phyloP scores from a whole-genome alignment of 2,113 vertebrate genomes.

The Arizona elegans region DNA sequence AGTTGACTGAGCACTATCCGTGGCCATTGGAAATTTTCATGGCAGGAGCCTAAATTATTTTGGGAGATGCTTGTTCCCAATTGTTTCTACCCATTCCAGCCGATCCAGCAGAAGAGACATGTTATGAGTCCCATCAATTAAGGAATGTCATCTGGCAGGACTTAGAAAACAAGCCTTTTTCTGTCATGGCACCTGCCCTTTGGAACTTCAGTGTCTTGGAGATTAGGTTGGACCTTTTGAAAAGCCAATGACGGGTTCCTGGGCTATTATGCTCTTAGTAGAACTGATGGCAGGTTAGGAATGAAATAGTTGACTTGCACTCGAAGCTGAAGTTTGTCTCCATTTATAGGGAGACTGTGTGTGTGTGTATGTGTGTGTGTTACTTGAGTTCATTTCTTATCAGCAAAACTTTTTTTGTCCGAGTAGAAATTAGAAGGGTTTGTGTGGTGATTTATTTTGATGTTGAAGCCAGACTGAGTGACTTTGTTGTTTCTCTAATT shows the following conservation, averaged over 20 bases:
- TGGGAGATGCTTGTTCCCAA: neutral
- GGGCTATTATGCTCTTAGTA: neutral
- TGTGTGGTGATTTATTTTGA: neutral
- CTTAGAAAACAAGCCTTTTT: neutral
- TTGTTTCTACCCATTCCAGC: neutral
- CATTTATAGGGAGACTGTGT: neutral
- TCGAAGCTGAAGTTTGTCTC: neutral
- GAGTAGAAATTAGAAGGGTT: neutral
- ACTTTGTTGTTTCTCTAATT: neutral
- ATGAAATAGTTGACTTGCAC: neutral
- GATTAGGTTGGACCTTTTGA: neutral
- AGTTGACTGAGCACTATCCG: neutral
- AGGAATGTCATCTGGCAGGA: neutral
- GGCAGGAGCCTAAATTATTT: neutral
- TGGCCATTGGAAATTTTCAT: neutral
- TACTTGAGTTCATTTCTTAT: neutral
- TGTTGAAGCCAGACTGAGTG: neutral
- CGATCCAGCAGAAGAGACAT: neutral
- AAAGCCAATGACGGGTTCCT: neutral
- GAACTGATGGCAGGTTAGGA: neutral
- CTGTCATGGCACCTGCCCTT: neutral
- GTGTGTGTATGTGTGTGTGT: neutral
- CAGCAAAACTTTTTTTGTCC: neutral
- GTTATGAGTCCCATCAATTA: neutral
- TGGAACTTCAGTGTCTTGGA: neutral